phyloP scores from a whole-genome alignment of 2,113 vertebrate genomes.

The Tretioscincus oriximinensis region DNA sequence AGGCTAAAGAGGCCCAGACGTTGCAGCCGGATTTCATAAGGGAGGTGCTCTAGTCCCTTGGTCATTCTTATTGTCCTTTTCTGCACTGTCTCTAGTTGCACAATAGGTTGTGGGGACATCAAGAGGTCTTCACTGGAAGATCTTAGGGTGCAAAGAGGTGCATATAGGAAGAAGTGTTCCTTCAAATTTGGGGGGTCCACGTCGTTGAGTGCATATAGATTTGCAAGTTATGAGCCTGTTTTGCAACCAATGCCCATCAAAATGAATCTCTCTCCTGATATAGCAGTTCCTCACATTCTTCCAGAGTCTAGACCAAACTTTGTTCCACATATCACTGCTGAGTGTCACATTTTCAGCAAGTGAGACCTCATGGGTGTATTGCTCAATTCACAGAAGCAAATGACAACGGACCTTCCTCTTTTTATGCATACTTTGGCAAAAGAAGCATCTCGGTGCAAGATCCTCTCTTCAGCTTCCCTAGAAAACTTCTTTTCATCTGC shows the following conservation, averaged over 20 bases:
- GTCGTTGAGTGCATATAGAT: neutral
- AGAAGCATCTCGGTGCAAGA: slow-evolving; percentile 44
- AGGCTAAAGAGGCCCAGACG: no score
- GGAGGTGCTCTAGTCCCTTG: no score
- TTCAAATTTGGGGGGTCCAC: neutral
- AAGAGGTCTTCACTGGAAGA: no score
- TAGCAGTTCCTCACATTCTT: neutral
- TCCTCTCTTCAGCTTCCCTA: neutral
- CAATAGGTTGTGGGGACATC: no score
- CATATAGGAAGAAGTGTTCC: no score
- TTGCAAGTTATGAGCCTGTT: neutral
- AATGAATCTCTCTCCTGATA: neutral
- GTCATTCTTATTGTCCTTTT: no score
- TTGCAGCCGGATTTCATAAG: no score
- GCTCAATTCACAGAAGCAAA: slow-evolving; percentile 59
- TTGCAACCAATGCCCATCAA: no score
- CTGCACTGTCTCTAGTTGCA: no score
- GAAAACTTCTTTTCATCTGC: slow-evolving; percentile 25
- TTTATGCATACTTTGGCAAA: slow-evolving; percentile 31
- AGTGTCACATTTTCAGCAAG: slow-evolving; percentile 46
- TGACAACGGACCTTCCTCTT: slow-evolving; percentile 25
- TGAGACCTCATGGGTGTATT: slow-evolving; percentile 31
- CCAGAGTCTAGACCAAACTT: neutral
- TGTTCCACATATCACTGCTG: slow-evolving; percentile 37
- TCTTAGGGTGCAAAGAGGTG: no score